A percentile compares a stretch with the other conserved stretches of the same genome.
These are phyloP conservation scores for Pogonus chalceus DNA, from an alignment of 1,140 invertebrate genomes.

Conservation along the genomic window DNA sequence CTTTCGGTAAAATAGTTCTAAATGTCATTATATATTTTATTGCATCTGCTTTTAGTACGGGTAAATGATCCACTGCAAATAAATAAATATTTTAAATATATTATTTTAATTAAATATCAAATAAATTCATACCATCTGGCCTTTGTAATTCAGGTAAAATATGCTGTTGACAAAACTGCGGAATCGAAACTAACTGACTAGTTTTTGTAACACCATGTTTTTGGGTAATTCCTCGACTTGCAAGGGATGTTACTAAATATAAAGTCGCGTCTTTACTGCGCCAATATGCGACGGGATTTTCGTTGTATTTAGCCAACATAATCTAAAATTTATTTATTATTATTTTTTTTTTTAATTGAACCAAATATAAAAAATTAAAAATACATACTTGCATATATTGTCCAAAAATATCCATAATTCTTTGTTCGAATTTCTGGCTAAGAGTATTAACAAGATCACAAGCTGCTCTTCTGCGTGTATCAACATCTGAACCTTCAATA, in stretches of 20 bases:
- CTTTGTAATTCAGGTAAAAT: slow-evolving; percentile 77
- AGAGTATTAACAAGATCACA: slow-evolving; percentile 92
- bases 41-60: slow-evolving; percentile 89
- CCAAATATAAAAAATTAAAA: slow-evolving; percentile 13
- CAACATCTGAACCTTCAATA: slow-evolving; percentile 97
- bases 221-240: slow-evolving; percentile 82
- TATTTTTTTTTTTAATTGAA: slow-evolving; percentile 7
- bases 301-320: slow-evolving; percentile 66
- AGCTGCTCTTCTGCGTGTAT: slow-evolving; percentile 87
- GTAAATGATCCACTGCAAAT: slow-evolving; percentile 68
- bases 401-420: slow-evolving; percentile 88
- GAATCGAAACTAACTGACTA: slow-evolving; percentile 78
- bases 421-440: slow-evolving; percentile 78
- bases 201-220: slow-evolving; percentile 85
- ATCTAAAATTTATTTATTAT: slow-evolving; percentile 40
- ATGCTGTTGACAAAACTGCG: slow-evolving; percentile 76
- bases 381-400: slow-evolving; percentile 60
- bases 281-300: slow-evolving; percentile 73
- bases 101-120: background rate
- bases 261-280: slow-evolving; percentile 90
- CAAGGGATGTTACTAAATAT: slow-evolving; percentile 90
- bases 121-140: slow-evolving; percentile 48
- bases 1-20: slow-evolving; percentile 73
- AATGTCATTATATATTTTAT: slow-evolving; percentile 97
- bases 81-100: slow-evolving; percentile 23